Conservation (phyloP, 2,888 invertebrate species). For the Noctua fimbriata region DNA sequence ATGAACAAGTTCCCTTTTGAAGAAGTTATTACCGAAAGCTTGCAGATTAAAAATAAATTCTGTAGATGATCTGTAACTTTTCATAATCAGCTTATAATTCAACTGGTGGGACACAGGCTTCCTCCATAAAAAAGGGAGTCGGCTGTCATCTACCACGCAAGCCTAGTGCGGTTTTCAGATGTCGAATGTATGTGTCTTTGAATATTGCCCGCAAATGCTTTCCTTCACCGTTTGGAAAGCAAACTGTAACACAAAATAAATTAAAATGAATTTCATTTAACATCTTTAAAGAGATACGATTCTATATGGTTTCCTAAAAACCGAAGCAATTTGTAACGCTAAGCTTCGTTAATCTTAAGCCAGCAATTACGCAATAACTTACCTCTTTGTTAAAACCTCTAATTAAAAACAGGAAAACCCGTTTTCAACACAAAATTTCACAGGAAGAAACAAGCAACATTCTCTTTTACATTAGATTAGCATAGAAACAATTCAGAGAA, state of each 20-base stretch:
- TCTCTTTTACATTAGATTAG: constrained; percentile 41
- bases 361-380: constrained; percentile 33
- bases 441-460: constrained; percentile 38
- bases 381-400: constrained; percentile 43
- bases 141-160: not conserved
- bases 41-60: not conserved
- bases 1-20: constrained; percentile 9
- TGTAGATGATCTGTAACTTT: not conserved
- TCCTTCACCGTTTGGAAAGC: not conserved
- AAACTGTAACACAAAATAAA: not conserved
- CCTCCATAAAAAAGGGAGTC: not conserved
- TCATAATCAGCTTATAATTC: not conserved
- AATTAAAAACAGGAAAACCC: constrained; percentile 44
- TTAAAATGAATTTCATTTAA: not conserved
- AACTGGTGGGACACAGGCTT: not conserved
- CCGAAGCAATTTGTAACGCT: not conserved
- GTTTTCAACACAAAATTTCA: constrained; percentile 11
- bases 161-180: not conserved
- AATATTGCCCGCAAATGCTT: not conserved
- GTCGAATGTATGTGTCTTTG: not conserved
- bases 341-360: not conserved
- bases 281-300: not conserved
- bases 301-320: not conserved
- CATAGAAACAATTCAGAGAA: constrained; percentile 52
- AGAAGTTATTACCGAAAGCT: not conserved